phyloP scores from a whole-genome alignment of 2,888 invertebrate species.

The Limnephilus marmoratus region DNA sequence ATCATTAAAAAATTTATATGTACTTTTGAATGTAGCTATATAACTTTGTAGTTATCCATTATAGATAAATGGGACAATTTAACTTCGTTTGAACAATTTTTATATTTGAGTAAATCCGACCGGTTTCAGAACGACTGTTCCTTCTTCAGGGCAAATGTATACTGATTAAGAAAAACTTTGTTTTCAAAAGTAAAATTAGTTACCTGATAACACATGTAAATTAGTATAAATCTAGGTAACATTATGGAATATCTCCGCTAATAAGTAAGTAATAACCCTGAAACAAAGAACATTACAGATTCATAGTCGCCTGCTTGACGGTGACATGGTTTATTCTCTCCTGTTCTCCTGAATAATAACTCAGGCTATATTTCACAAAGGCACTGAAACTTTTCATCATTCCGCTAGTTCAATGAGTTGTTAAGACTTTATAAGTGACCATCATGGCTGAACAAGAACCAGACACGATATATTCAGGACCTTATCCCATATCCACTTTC shows the following conservation, averaged over 20 bases:
- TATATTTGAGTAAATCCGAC: too few species aligned
- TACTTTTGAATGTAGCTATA: too few species aligned
- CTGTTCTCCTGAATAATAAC: conserved; percentile 17
- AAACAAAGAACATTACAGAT: conserved; percentile 1
- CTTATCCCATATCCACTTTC: conserved; percentile 7
- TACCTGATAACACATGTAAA: too few species aligned
- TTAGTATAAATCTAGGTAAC: too few species aligned
- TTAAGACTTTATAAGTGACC: conserved; percentile 43
- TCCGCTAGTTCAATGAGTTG: conserved; percentile 38
- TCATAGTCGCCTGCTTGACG: not conserved
- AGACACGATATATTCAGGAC: conserved; percentile 17
- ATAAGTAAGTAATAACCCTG: not conserved
- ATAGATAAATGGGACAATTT: too few species aligned
- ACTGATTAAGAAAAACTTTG: too few species aligned
- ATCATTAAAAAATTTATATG: too few species aligned
- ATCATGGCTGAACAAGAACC: not conserved
- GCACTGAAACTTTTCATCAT: conserved; percentile 36
- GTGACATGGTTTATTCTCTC: conserved; percentile 13
- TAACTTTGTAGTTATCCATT: too few species aligned
- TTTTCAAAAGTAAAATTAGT: too few species aligned
- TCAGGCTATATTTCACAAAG: conserved; percentile 31
- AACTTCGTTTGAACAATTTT: too few species aligned
- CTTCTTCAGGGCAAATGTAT: too few species aligned
- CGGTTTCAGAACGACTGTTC: too few species aligned
- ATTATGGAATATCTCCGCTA: not conserved